A percentile compares a stretch with the other conserved stretches of the same genome.
phyloP scores from a whole-genome alignment of 1,140 invertebrate species.

The Sminthurinus signatus region DNA sequence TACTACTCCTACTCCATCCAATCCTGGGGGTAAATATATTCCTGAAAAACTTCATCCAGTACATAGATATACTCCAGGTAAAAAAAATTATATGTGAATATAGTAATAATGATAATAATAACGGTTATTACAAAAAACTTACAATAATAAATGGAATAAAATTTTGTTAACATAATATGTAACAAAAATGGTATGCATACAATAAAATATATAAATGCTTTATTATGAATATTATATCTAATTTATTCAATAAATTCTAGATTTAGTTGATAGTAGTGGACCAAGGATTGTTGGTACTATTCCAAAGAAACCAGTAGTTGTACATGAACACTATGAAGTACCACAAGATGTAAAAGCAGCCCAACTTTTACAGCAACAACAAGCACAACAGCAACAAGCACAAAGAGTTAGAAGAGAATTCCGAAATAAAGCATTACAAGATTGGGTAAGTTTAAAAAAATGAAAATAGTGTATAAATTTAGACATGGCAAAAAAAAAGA shows the following conservation, averaged over 20 bases:
- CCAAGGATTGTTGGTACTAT: conserved; percentile 67
- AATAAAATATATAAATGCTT: no score
- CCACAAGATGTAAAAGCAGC: conserved; percentile 40
- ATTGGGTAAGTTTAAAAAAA: no score
- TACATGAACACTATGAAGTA: conserved; percentile 39
- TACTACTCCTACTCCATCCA: not conserved
- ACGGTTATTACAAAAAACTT: no score
- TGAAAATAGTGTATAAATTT: conserved; percentile 35
- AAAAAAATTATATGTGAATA: no score
- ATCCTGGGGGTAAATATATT: conserved; percentile 34
- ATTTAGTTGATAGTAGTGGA: conserved; percentile 37
- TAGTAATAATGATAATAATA: no score
- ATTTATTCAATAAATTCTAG: no score
- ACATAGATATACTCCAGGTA: conserved; percentile 40
- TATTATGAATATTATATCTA: no score
- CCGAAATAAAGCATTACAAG: conserved; percentile 47
- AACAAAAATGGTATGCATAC: no score
- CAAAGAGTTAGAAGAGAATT: conserved; percentile 44
- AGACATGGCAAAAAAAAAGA: no score
- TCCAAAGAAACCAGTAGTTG: conserved; percentile 53
- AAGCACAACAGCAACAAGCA: conserved; percentile 48
- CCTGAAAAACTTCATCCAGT: conserved; percentile 40
- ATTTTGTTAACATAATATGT: conserved; percentile 5
- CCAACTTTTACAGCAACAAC: conserved; percentile 45
- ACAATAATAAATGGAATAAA: no score